These are phyloP conservation scores for Dallia pectoralis DNA, from an alignment of 2,797 vertebrate species.

Conservation along the genomic window DNA sequence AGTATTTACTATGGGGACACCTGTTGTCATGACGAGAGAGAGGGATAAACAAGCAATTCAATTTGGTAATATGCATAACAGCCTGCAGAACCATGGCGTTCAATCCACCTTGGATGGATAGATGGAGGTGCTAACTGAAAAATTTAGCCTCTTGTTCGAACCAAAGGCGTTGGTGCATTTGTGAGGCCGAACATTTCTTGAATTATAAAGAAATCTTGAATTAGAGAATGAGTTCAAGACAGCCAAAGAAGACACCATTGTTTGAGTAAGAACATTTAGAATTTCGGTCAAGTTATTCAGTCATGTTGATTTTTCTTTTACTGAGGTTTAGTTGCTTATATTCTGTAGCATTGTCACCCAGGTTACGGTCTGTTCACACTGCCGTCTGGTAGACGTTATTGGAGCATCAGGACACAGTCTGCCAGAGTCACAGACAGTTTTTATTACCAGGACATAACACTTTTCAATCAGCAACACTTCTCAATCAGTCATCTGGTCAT, in stretches of 20 bases:
- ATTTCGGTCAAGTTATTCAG: too few species aligned
- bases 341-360: not conserved
- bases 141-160: not conserved
- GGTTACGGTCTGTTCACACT: too few species aligned
- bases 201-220: conserved; percentile 23
- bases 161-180: conserved; percentile 17
- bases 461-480: too few species aligned
- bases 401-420: too few species aligned
- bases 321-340: not conserved
- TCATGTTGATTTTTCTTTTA: not conserved
- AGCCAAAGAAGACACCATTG: not conserved
- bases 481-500: too few species aligned
- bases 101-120: not conserved
- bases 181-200: not conserved
- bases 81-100: conserved; percentile 1
- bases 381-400: too few species aligned
- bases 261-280: not conserved
- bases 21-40: conserved; percentile 22
- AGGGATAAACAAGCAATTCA: conserved; percentile 10
- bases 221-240: conserved; percentile 40
- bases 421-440: too few species aligned
- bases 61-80: conserved; percentile 27
- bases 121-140: not conserved
- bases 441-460: too few species aligned
- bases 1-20: conserved; percentile 41